Percentiles rank a stretch among this genome's conserved stretches.
phyloP scores from a whole-genome alignment of 2,888 invertebrate species.

The Argynnis bischoffii region DNA sequence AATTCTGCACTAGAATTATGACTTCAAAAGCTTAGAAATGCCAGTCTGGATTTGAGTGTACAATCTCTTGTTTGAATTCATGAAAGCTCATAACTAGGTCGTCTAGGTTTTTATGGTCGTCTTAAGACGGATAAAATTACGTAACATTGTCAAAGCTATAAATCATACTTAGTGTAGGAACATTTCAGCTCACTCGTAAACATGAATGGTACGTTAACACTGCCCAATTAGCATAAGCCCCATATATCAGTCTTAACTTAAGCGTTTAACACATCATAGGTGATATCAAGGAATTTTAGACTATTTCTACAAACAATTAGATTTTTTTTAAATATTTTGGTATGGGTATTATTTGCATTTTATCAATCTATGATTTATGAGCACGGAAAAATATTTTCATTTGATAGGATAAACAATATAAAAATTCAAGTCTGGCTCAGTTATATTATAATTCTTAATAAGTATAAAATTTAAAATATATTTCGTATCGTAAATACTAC shows the following conservation, averaged over 20 bases:
- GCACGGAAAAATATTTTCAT: too few species aligned
- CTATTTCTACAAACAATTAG: too few species aligned
- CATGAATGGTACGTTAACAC: constrained; percentile 26
- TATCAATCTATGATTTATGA: too few species aligned
- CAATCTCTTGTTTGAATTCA: not conserved
- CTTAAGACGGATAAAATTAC: constrained; percentile 10
- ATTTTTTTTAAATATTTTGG: too few species aligned
- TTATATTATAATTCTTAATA: too few species aligned
- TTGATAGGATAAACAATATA: too few species aligned
- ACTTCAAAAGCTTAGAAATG: too few species aligned
- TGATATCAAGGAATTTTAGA: not conserved
- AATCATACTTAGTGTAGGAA: constrained; percentile 16
- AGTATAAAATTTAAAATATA: too few species aligned
- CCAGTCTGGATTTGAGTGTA: not conserved
- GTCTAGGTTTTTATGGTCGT: not conserved
- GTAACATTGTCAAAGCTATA: constrained; percentile 14
- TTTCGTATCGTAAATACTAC: too few species aligned
- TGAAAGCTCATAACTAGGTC: not conserved
- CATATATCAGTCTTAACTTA: constrained; percentile 45
- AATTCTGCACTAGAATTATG: too few species aligned
- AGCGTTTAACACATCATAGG: constrained; percentile 9
- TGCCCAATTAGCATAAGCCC: constrained; percentile 52
- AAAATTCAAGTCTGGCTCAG: too few species aligned
- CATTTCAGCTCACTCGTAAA: constrained; percentile 25
- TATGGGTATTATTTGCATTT: too few species aligned